Percentiles rank a stretch among this genome's conserved stretches.
Evolutionary conservation across 2,113 vertebrate genomes (phyloP).

Genomic region (Melanocharis versteri): DNA sequence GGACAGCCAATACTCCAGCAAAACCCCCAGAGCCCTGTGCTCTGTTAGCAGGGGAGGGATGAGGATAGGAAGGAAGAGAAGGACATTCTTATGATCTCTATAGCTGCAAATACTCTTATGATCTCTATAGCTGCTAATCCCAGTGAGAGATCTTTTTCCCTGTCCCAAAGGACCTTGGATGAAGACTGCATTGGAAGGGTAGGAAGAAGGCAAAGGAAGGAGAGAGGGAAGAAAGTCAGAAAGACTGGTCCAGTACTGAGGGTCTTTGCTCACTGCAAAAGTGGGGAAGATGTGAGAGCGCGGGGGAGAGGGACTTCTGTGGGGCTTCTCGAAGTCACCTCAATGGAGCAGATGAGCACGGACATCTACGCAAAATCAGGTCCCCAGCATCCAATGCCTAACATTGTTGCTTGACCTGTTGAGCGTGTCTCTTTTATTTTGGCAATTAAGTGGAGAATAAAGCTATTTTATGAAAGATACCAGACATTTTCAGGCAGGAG

Average conservation of each 20-base stretch:
- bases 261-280: background rate
- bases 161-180: background rate
- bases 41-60: background rate
- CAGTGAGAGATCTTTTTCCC: background rate
- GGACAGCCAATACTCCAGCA: background rate
- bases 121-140: background rate
- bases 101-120: background rate
- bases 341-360: background rate
- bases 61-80: background rate
- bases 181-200: background rate
- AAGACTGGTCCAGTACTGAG: background rate
- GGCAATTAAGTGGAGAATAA: background rate
- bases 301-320: rapidly evolving
- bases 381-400: background rate
- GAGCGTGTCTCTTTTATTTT: background rate
- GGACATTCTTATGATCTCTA: background rate
- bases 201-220: background rate
- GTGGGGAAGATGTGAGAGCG: background rate
- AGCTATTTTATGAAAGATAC: background rate
- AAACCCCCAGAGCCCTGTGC: background rate
- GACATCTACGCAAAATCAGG: background rate
- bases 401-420: background rate
- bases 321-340: background rate
- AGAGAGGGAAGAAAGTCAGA: background rate
- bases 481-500: background rate